Evolutionary conservation across 2,888 invertebrate genomes (phyloP).

Genomic region (Amphipoea oculea): DNA sequence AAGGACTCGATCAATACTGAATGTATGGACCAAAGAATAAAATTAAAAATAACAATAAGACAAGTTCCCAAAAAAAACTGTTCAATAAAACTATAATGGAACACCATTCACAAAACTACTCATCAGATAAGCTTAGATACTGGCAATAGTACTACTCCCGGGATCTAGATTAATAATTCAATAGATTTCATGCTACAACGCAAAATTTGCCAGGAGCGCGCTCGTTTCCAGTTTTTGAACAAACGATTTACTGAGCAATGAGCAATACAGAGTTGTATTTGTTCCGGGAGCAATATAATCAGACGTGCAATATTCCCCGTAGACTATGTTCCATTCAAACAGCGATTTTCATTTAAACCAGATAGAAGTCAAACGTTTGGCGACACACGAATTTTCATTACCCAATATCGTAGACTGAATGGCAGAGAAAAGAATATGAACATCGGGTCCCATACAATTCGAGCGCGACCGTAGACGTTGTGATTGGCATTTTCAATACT

Average conservation of each 20-base stretch:
- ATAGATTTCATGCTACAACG: slow-evolving; percentile 8
- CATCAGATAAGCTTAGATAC: slow-evolving; percentile 7
- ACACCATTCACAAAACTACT: not conserved
- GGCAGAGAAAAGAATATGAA: slow-evolving; percentile 42
- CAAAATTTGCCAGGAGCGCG: slow-evolving; percentile 13
- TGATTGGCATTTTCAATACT: slow-evolving; percentile 74
- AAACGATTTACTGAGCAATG: slow-evolving; percentile 19
- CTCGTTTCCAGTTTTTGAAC: slow-evolving; percentile 32
- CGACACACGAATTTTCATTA: slow-evolving; percentile 37
- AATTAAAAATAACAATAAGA: not conserved
- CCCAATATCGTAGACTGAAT: slow-evolving; percentile 33
- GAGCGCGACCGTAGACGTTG: slow-evolving; percentile 57
- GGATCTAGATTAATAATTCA: slow-evolving; percentile 18
- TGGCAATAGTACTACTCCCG: not conserved
- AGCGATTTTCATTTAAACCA: slow-evolving; percentile 56
- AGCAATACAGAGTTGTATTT: slow-evolving; percentile 17
- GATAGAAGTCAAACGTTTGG: slow-evolving; percentile 52
- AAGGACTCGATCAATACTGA: not conserved
- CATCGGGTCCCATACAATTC: slow-evolving; percentile 50
- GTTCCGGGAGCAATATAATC: slow-evolving; percentile 17
- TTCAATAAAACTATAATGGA: not conserved
- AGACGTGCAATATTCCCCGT: slow-evolving; percentile 37
- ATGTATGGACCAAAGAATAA: not conserved
- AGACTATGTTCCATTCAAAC: slow-evolving; percentile 35
- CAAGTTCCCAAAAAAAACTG: not conserved